A percentile compares a stretch with the other conserved stretches of the same genome.
These are phyloP conservation scores for Papilio helenus DNA, from an alignment of 1,140 invertebrate species.

Conservation along the genomic window DNA sequence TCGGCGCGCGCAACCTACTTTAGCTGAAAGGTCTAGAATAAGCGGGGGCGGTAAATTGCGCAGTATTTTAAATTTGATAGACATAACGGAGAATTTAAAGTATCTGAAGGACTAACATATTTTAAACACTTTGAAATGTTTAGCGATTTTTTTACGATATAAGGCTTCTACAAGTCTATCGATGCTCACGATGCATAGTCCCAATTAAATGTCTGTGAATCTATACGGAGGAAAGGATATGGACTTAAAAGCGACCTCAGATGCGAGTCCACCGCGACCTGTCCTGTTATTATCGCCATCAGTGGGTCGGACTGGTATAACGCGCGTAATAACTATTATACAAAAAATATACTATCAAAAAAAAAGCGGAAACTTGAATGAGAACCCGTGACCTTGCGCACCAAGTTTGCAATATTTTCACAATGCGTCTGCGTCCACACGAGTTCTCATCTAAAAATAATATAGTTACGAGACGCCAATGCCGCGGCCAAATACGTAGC, in stretches of 20 bases:
- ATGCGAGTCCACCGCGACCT: no score
- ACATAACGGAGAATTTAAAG: neutral
- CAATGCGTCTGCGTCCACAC: conserved; percentile 7
- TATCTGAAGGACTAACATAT: neutral
- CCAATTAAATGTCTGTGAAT: no score
- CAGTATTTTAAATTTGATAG: neutral
- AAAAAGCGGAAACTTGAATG: conserved; percentile 9
- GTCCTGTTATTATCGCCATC: no score
- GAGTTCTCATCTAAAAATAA: conserved; percentile 51
- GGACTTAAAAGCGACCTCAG: no score
- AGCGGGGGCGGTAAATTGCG: conserved; percentile 1
- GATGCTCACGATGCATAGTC: no score
- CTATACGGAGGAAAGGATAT: no score
- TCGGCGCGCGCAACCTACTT: conserved; percentile 22
- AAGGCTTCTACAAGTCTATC: neutral
- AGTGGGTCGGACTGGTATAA: no score
- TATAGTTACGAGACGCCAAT: conserved; percentile 52
- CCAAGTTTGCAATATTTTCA: conserved; percentile 25
- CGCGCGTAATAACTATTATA: no score
- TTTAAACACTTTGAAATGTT: neutral
- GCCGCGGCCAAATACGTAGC: conserved; percentile 55
- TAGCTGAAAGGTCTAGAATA: conserved; percentile 1
- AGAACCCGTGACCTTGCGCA: conserved; percentile 21
- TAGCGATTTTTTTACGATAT: neutral
- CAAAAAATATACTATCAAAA: no score